Evolutionary conservation across 30 jellyfish, hydroid and myxozoan species (phyloP), one percentile per base, ranked within the genome.

Genomic region (Hydra vulgaris): DNA sequence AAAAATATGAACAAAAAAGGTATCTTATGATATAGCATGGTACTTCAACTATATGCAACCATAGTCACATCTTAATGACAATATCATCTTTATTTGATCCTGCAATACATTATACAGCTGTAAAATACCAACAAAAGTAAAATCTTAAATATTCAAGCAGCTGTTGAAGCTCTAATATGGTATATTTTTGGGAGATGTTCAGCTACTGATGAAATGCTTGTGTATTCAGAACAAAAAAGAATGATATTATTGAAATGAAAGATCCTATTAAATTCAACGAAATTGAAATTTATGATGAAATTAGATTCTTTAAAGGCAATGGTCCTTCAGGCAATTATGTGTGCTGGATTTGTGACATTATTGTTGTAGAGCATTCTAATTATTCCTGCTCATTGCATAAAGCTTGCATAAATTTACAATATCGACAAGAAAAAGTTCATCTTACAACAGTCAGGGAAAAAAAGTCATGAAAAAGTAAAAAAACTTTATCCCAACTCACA

Each of bases 261-360:
- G 52, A 22, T 15, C 81, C 81, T 19, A 20, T 73, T 22, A 21
- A 19, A 22, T 7, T 19, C 52, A 27, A 73, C 21, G n/a, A 73
- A 21, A 27, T 73, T 19, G 66, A 24, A 24, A 73, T 73, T 21
- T 23, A 21, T 21, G 81, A 73, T 27, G 66, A 73, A 26, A 73
- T 73, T 15, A 23, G 81, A 23, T 73, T 73, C 25, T 73, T 73
- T 27, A 24, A 73, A 22, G 81, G 81, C 8, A 0, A 73, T 73
- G 81, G 66, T 20, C 81, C 81, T 22, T 74, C 81, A 21, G 81
- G 54, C 17, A 24, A 73, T 73, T 20, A 73, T 73, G 17, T 73
- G 26, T 73, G 81, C 18, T 27, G 67, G 66, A 23, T 27, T 19
- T 73, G 81, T 73, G 81, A 73, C 81, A 27, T 73, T 15, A 68